Percentiles rank a stretch among this genome's conserved stretches.
Evolutionary conservation across 1,140 invertebrate species (phyloP).

Genomic region (Hylyphantes graminicola): DNA sequence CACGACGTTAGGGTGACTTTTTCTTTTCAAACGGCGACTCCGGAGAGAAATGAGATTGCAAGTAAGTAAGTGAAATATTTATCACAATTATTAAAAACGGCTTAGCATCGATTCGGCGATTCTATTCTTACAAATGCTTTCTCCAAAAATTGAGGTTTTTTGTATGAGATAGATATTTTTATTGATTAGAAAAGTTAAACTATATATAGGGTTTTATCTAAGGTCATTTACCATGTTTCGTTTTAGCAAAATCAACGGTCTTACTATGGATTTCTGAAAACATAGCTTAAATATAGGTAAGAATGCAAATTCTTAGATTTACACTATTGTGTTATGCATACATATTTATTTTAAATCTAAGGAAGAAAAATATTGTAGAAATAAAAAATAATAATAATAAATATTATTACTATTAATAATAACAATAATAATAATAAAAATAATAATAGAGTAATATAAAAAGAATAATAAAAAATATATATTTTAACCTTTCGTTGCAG

Average conservation of each 20-base stretch:
- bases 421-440: not conserved
- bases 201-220: no score
- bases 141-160: not conserved
- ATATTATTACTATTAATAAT: not conserved
- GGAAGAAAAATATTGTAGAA: not conserved
- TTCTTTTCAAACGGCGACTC: not conserved
- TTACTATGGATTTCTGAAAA: no score
- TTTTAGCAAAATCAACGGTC: no score
- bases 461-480: not conserved
- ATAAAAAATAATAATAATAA: not conserved
- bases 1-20: not conserved
- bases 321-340: not conserved
- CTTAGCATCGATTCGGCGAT: constrained; percentile 36
- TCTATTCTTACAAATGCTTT: not conserved
- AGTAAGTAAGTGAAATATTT: constrained; percentile 46
- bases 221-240: no score
- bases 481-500: not conserved
- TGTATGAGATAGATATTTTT: not conserved
- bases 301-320: no score
- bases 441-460: not conserved
- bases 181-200: no score
- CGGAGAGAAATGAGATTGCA: not conserved
- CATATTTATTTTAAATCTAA: not conserved
- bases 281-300: no score
- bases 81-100: constrained; percentile 44